Evolutionary conservation across 2,888 invertebrate genomes (phyloP).

Genomic region (Sphecodes monilicornis): DNA sequence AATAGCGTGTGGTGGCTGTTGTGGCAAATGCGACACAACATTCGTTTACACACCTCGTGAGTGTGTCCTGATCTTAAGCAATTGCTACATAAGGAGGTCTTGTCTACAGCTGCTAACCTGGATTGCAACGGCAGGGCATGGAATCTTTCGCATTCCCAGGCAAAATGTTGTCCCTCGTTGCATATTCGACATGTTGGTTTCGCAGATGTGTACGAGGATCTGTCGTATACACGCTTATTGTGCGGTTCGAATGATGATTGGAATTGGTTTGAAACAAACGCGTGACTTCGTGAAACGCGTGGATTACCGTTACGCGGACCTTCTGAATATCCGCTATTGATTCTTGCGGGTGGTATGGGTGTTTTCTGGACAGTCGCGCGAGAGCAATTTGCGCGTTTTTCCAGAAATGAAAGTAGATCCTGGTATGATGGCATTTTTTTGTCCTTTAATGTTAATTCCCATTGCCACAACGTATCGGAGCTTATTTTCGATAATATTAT

Average conservation of each 20-base stretch:
- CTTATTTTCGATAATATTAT: constrained; percentile 1
- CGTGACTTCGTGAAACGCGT: background rate
- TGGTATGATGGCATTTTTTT: background rate
- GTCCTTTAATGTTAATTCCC: constrained; percentile 14
- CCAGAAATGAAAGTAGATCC: background rate
- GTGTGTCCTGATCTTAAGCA: background rate
- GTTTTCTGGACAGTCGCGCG: background rate
- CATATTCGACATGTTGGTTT: background rate
- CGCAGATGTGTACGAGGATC: no score
- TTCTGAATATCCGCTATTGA: background rate
- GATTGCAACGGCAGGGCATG: background rate
- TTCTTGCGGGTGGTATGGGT: background rate
- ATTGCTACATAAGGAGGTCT: background rate
- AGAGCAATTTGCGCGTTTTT: background rate
- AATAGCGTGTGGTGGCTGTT: background rate
- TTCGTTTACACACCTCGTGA: background rate
- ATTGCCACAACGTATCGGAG: background rate
- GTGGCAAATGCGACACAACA: background rate
- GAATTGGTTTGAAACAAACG: background rate
- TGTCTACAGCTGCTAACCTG: background rate
- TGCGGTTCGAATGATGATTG: background rate
- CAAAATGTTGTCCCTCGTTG: background rate
- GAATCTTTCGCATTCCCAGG: background rate
- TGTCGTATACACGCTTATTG: no score
- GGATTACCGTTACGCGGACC: background rate